phyloP scores from a whole-genome alignment of 2,888 invertebrate genomes.

The Exephanes ischioxanthus region DNA sequence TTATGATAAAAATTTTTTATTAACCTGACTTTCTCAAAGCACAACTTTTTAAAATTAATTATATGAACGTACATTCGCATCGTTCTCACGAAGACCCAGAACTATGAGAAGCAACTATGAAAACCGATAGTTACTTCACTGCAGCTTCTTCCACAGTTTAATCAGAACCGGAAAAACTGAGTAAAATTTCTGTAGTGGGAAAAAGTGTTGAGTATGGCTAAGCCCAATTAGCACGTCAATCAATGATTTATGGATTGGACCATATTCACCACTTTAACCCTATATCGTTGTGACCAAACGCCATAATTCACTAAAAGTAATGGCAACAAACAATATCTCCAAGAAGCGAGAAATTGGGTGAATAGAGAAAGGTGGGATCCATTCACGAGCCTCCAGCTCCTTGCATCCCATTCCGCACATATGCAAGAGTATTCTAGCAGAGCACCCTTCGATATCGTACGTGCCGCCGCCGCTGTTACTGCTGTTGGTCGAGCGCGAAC shows the following conservation, averaged over 20 bases:
- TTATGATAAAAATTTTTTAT: neutral
- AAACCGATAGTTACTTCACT: too few species aligned
- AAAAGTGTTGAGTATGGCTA: neutral
- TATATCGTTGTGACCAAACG: neutral
- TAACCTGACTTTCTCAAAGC: neutral
- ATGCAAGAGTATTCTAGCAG: conserved; percentile 12
- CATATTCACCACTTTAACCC: neutral
- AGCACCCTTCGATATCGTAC: conserved; percentile 23
- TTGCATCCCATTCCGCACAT: neutral
- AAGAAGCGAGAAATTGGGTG: neutral
- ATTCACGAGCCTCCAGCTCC: neutral
- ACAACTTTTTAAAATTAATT: neutral
- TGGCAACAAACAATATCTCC: neutral
- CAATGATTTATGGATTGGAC: neutral
- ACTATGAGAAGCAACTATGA: neutral
- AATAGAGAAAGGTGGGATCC: neutral
- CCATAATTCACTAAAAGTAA: neutral
- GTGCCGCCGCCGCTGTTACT: conserved; percentile 25
- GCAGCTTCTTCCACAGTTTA: too few species aligned
- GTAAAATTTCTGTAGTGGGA: neutral
- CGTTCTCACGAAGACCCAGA: too few species aligned
- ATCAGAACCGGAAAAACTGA: too few species aligned
- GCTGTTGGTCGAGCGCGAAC: conserved; percentile 48
- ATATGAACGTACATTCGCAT: neutral
- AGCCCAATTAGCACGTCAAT: neutral